Evolutionary conservation across 2,797 vertebrate genomes (phyloP).

Genomic region (Lepidocolaptes lacrymiger): DNA sequence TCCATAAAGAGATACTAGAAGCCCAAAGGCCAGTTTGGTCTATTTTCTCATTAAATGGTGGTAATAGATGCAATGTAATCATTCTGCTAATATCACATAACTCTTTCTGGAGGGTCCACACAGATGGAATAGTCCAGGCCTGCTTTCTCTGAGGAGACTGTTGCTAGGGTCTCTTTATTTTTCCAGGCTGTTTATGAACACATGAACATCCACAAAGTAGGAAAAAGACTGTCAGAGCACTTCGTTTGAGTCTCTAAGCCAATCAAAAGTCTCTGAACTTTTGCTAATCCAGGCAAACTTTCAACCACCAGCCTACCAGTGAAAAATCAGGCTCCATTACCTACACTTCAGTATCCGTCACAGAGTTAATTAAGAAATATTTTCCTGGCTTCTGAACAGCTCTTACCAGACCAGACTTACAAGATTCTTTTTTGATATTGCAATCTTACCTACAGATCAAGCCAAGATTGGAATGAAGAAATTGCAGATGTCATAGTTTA

Average conservation of each 20-base stretch:
- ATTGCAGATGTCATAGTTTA: neutral
- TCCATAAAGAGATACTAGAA: neutral
- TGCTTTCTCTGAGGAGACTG: neutral
- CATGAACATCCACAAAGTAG: neutral
- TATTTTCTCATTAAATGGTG: neutral
- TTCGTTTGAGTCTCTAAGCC: neutral
- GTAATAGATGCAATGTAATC: neutral
- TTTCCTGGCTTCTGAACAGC: neutral
- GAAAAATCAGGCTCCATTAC: neutral
- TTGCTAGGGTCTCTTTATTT: neutral
- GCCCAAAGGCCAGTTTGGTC: neutral
- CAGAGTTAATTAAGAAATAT: neutral
- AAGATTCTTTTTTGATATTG: neutral
- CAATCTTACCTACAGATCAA: neutral
- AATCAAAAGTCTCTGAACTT: neutral
- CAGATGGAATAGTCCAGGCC: neutral
- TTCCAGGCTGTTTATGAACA: neutral
- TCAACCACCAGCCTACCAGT: neutral
- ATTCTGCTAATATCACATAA: fast-evolving
- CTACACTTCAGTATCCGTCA: neutral
- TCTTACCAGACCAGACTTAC: neutral
- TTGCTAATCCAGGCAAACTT: neutral
- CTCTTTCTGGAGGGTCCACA: neutral
- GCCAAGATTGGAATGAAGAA: neutral
- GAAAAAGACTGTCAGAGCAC: neutral